Conservation (phyloP, 2,888 invertebrate genomes). For the Caenorhabditis sulstoni region DNA sequence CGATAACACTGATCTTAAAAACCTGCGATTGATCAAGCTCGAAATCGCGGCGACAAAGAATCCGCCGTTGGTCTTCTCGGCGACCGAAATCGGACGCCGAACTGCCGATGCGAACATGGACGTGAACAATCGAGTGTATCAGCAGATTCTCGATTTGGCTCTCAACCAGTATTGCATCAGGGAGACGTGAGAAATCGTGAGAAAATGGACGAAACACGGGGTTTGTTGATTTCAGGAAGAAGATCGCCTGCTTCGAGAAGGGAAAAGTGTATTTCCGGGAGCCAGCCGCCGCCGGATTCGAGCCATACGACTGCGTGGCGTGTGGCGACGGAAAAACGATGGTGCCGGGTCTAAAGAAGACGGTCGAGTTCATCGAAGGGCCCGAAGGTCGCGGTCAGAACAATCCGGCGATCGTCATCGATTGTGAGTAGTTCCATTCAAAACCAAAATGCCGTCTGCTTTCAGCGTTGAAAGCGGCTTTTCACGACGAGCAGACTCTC, state of each 20-base stretch:
- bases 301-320: constrained; percentile 41
- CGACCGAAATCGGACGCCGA: background rate
- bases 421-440: constrained; percentile 2
- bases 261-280: constrained; percentile 62
- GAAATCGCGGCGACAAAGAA: constrained; percentile 27
- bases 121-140: constrained; percentile 31
- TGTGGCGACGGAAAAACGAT: constrained; percentile 65
- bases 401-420: constrained; percentile 60
- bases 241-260: constrained; percentile 56
- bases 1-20: constrained; percentile 15
- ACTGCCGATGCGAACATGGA: constrained; percentile 46
- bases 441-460: no score
- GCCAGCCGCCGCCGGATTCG: constrained; percentile 43
- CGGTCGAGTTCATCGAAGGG: constrained; percentile 63
- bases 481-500: constrained; percentile 58
- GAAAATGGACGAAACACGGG: no score
- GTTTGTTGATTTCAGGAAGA: background rate
- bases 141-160: constrained; percentile 53
- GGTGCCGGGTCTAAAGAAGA: constrained; percentile 59
- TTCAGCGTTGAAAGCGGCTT: constrained; percentile 62
- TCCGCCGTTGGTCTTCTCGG: constrained; percentile 15
- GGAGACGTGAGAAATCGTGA: constrained; percentile 17
- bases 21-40: constrained; percentile 15
- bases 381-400: constrained; percentile 57
- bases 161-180: constrained; percentile 59